Evolutionary conservation across 2,888 invertebrate genomes (phyloP).

Genomic region (Agonopterix alstromeriana): DNA sequence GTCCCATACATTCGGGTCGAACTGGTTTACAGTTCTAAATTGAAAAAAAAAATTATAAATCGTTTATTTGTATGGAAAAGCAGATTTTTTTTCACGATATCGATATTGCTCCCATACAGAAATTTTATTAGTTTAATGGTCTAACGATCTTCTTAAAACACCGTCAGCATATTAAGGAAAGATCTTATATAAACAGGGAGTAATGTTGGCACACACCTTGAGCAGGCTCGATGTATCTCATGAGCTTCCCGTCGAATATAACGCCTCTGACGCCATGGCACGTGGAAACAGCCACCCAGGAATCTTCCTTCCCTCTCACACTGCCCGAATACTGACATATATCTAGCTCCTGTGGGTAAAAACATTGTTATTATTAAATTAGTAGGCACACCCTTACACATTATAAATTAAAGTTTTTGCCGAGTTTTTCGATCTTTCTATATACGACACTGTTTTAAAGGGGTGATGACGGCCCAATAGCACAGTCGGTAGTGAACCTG

Average conservation of each 20-base stretch:
- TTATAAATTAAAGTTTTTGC: too few species aligned
- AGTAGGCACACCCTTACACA: too few species aligned
- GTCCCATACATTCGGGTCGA: too few species aligned
- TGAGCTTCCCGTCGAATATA: conserved; percentile 85
- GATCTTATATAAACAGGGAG: not conserved
- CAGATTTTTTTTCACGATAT: too few species aligned
- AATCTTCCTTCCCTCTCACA: conserved; percentile 80
- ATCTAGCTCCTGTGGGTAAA: conserved; percentile 78
- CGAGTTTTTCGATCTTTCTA: too few species aligned
- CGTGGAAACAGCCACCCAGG: conserved; percentile 91
- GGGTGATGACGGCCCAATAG: too few species aligned
- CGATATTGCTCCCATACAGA: too few species aligned
- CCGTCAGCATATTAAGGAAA: not conserved
- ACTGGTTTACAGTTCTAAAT: too few species aligned
- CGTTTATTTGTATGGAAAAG: too few species aligned
- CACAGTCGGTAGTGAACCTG: too few species aligned
- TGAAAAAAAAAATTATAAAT: too few species aligned
- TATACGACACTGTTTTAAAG: too few species aligned
- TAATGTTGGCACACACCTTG: conserved; percentile 28
- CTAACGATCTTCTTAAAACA: not conserved
- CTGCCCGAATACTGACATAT: conserved; percentile 88
- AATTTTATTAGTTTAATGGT: not conserved
- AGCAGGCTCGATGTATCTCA: conserved; percentile 81
- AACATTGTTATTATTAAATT: conserved; percentile 9
- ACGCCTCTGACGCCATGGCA: conserved; percentile 87